These are phyloP conservation scores for Aplodontia rufa DNA, from an alignment of 2,113 vertebrate species.

Conservation along the genomic window DNA sequence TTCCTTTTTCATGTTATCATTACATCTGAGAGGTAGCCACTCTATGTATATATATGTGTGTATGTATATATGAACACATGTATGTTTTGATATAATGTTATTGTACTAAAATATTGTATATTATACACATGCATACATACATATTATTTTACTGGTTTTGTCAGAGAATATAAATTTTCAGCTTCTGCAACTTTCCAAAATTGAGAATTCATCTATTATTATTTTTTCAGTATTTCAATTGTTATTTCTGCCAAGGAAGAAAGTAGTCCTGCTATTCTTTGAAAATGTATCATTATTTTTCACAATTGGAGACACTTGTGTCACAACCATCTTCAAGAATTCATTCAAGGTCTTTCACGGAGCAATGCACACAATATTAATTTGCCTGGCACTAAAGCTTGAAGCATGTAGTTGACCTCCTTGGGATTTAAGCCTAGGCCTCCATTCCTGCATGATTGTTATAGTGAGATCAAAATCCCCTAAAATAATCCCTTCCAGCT, in stretches of 20 bases:
- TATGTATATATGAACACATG: not conserved
- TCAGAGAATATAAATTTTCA: not conserved
- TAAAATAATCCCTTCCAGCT: not conserved
- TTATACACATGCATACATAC: not conserved
- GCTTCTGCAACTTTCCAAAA: not conserved
- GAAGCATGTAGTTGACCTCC: not conserved
- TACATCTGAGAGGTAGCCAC: not conserved
- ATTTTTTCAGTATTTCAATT: constrained; percentile 1
- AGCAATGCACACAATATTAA: not conserved
- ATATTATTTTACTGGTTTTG: not conserved
- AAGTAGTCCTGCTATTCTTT: not conserved
- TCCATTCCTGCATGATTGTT: not conserved
- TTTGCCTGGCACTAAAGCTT: not conserved
- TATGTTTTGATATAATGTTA: not conserved
- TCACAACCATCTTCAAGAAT: not conserved
- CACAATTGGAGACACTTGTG: not conserved
- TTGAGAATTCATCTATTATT: not conserved
- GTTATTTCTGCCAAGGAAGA: not conserved
- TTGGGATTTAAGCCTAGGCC: not conserved
- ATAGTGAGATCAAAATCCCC: not conserved
- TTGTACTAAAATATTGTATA: not conserved
- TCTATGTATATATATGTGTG: not conserved
- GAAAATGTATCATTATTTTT: constrained; percentile 20
- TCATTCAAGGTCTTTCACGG: not conserved
- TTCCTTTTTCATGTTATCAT: not conserved